phyloP scores from a whole-genome alignment of 2,888 invertebrate species.

The Lacanobia oleracea region DNA sequence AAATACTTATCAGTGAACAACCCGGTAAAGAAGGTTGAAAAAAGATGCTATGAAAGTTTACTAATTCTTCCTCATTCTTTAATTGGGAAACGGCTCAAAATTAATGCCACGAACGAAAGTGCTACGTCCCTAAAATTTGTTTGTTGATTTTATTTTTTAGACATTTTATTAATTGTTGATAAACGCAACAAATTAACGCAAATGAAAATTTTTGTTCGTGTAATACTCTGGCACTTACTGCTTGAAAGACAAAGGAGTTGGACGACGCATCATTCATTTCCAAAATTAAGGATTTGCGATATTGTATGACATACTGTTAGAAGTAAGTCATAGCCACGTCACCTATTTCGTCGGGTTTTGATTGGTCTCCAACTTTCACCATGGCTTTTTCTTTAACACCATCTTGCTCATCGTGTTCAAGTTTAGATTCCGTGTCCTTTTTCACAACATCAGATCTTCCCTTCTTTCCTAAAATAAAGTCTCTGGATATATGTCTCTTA shows the following conservation, averaged over 20 bases:
- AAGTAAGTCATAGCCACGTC: not conserved
- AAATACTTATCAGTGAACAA: too few relatives aligned
- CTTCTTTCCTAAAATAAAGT: not conserved
- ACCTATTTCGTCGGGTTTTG: not conserved
- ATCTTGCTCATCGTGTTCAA: not conserved
- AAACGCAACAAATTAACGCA: too few relatives aligned
- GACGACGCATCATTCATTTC: not conserved
- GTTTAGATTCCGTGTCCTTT: not conserved
- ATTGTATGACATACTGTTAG: not conserved
- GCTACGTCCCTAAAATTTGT: too few relatives aligned
- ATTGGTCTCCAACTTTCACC: not conserved
- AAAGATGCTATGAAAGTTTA: too few relatives aligned
- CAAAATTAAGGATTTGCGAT: not conserved
- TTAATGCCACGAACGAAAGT: too few relatives aligned
- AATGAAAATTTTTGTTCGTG: not conserved
- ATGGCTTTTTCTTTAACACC: not conserved
- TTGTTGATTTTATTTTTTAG: too few relatives aligned
- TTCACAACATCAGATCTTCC: not conserved
- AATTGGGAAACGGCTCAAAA: too few relatives aligned
- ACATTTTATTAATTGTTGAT: too few relatives aligned
- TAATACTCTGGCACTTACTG: not conserved
- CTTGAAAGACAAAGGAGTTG: too few relatives aligned
- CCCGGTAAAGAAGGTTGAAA: too few relatives aligned
- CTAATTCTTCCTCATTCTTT: too few relatives aligned
- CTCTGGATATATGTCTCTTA: not conserved